Evolutionary conservation across 2,113 vertebrate genomes (phyloP), one percentile per base, ranked within the genome.

Genomic region (Centropristis striata): DNA sequence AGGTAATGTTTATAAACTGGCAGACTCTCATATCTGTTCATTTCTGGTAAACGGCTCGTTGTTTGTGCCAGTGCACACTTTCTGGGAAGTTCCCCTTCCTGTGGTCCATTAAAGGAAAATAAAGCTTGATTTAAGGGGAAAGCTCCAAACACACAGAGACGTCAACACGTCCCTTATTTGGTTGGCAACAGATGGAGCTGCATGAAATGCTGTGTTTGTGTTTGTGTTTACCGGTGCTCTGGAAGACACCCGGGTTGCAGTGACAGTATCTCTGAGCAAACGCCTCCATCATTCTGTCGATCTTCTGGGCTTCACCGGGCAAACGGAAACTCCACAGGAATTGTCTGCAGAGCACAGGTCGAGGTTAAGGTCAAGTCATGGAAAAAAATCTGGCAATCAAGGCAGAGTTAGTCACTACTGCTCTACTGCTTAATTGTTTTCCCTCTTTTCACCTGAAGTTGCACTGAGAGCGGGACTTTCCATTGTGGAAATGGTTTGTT

Each of bases 281-380:
- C 18, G 97, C 96, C 86, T 98, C 97, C 97, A 98, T 98, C 97
- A 98, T 98, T 64, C 97, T 94, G 92, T 98, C 97, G 14, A 98
- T 98, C 84, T 98, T 98, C 93, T 98, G 97, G 42, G 97, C 97
- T 89, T 98, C 97, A 49, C 97, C 97, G 0, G 97, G 96, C 81
- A 97, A 94, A 86, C 96, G 97, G 87, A 98, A 97, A 85, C 97
- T 98, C 97, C 97, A 98, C n/a, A 97, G 94, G 88, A 97, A 97
- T 28, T 97, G 97, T 80, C 96, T 97, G 93, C 23, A 75, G 28
- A 71, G 59, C 64, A 78, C n/a, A 78, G 63, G 78, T 67, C 59
- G 6, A 10, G 49, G 68, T 61, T 78, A 9, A 60, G 77, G 53
- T 76, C 80, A 73, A 37, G 44, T 75, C 16, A 47, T 8, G 25